These are phyloP conservation scores for Poecilia picta DNA, from an alignment of 2,797 vertebrate genomes.

Conservation along the genomic window DNA sequence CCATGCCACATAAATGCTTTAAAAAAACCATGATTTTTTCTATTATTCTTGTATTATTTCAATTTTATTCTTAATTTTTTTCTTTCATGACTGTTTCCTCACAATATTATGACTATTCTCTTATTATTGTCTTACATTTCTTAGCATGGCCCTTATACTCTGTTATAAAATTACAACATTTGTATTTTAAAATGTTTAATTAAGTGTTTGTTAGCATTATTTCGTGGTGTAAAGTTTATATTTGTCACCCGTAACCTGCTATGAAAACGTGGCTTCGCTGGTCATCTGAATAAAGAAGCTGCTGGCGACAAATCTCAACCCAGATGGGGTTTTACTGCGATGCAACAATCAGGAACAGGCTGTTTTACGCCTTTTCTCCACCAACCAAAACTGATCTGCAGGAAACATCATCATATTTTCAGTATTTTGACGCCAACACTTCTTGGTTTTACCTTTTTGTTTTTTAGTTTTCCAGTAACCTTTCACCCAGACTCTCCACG, in stretches of 20 bases:
- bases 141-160: too few species aligned
- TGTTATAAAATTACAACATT: too few species aligned
- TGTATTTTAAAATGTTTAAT: not conserved
- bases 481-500: slow-evolving; percentile 21
- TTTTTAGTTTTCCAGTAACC: not conserved
- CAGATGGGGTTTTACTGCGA: not conserved
- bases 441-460: too few species aligned
- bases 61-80: too few species aligned
- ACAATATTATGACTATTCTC: too few species aligned
- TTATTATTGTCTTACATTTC: too few species aligned
- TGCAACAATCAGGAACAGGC: not conserved
- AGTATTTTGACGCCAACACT: not conserved
- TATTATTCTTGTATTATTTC: too few species aligned
- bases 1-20: too few species aligned
- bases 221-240: not conserved
- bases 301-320: not conserved
- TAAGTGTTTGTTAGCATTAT: not conserved
- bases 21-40: too few species aligned
- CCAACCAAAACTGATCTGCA: not conserved
- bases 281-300: not conserved
- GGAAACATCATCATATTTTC: not conserved
- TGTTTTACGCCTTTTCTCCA: not conserved
- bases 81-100: too few species aligned
- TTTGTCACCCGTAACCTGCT: not conserved
- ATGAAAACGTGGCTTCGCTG: not conserved